phyloP scores from a whole-genome alignment of 2,888 invertebrate species.

The Harpalus rubripes region DNA sequence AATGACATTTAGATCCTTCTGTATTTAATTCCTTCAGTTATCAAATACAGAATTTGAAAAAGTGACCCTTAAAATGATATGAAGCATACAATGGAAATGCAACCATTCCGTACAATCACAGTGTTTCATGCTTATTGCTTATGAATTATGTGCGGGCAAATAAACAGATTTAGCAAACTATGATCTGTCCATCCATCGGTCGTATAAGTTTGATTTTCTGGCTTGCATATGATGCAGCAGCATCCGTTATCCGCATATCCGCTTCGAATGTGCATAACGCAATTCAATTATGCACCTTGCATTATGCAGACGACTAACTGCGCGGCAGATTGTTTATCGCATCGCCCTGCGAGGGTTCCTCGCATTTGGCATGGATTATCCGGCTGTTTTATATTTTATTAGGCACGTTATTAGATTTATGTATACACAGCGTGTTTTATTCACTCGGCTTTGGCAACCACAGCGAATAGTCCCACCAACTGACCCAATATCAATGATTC shows the following conservation, averaged over 20 bases:
- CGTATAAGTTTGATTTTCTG: not conserved
- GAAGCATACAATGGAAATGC: too few relatives aligned
- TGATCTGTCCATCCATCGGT: not conserved
- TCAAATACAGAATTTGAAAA: too few relatives aligned
- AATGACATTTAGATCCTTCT: too few relatives aligned
- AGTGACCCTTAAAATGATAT: too few relatives aligned
- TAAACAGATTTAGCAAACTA: not conserved
- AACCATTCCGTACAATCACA: too few relatives aligned
- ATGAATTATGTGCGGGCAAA: not conserved
- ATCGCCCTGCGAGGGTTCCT: not conserved
- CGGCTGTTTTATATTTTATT: slow-evolving; percentile 49
- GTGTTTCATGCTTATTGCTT: not conserved
- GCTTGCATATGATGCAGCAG: not conserved
- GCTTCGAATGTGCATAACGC: not conserved
- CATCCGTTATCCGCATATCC: not conserved
- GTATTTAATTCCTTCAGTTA: too few relatives aligned
- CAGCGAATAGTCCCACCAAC: slow-evolving; percentile 34
- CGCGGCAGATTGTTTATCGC: slow-evolving; percentile 38
- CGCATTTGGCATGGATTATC: slow-evolving; percentile 42
- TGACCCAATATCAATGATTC: slow-evolving; percentile 38
- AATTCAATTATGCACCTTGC: slow-evolving; percentile 48
- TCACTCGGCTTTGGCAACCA: slow-evolving; percentile 39
- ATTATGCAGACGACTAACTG: slow-evolving; percentile 23
- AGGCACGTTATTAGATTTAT: slow-evolving; percentile 52
- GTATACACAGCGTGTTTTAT: slow-evolving; percentile 51